Evolutionary conservation across 2,797 vertebrate genomes (phyloP), one percentile per base, ranked within the genome.

Genomic region (Catamblyrhynchus diadema): DNA sequence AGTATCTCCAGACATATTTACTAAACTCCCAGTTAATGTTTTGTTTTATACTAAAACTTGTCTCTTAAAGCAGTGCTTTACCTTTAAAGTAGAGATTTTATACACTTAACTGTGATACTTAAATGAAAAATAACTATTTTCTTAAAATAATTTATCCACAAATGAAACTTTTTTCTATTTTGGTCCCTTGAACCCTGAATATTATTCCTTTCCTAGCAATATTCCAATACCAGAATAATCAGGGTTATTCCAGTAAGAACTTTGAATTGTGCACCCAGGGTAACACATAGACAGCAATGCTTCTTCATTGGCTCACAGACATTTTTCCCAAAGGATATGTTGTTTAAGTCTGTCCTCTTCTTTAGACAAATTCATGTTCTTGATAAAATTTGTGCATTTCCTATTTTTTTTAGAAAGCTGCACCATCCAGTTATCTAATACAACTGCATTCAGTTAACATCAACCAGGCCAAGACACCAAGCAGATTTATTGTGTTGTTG

Each of bases 401-500:
- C 23, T 87, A 9, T 39, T 79, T 53, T 53, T 74, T 81, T 83
- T 77, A 86, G 74, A 75, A 95, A 95, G 56, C 39, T 57, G 65
- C 54, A 75, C 95, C 62, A 89, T 85, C 79, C 80, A 83, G 35
- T 75, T 86, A 88, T 71, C 74, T 83, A 90, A 91, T 86, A 79
- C 18, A 91, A 94, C 47, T 61, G 48, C 14, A 5, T 95, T 96
- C 92, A 95, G 93, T 96, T 93, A 97, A 93, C 69, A 93, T 88
- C 88, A 93, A 33, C 82, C 54, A 93, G 81, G 53, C 44, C 42
- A 20, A 72, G 84, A 92, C 87, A 90, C 50, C 32, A 70, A 62
- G 84, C 88, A 88, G 86, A 97, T 95, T 92, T 87, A 94, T 85
- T 96, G 77, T 89, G 85, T 81, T 96, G 93, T 82, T 71, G 15